A percentile compares a stretch with the other conserved stretches of the same genome.
These are phyloP conservation scores for Trinectes maculatus DNA, from an alignment of 2,113 vertebrate genomes.

Conservation along the genomic window DNA sequence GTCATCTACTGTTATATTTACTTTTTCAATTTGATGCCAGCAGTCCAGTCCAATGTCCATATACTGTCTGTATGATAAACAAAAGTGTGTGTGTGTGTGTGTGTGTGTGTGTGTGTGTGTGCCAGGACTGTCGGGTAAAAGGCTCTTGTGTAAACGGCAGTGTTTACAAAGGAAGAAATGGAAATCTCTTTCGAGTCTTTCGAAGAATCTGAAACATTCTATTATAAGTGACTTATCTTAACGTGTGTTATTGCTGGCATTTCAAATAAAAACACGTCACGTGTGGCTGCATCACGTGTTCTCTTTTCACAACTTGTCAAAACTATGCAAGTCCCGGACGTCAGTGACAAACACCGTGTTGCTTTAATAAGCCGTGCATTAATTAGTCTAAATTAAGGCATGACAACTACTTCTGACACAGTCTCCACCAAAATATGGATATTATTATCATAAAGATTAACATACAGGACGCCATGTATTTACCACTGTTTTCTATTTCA, in stretches of 20 bases:
- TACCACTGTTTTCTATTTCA: no score
- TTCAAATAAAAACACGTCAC: background rate
- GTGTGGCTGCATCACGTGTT: background rate
- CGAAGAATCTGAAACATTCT: background rate
- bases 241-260: background rate
- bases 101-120: no score
- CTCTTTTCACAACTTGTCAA: background rate
- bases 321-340: no score
- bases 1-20: conserved; percentile 43
- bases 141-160: conserved; percentile 19
- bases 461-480: no score
- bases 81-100: background rate
- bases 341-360: no score
- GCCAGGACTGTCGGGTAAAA: conserved; percentile 7
- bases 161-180: conserved; percentile 8
- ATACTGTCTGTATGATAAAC: conserved; percentile 25
- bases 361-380: no score
- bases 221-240: background rate
- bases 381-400: no score
- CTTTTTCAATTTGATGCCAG: conserved; percentile 31
- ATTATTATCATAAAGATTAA: no score
- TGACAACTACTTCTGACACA: no score
- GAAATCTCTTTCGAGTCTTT: background rate
- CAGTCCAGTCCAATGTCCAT: conserved; percentile 55
- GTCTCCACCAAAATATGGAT: no score